Evolutionary conservation across 2,797 vertebrate genomes (phyloP), one percentile per base, ranked within the genome.

Genomic region (Scarus forsteni): DNA sequence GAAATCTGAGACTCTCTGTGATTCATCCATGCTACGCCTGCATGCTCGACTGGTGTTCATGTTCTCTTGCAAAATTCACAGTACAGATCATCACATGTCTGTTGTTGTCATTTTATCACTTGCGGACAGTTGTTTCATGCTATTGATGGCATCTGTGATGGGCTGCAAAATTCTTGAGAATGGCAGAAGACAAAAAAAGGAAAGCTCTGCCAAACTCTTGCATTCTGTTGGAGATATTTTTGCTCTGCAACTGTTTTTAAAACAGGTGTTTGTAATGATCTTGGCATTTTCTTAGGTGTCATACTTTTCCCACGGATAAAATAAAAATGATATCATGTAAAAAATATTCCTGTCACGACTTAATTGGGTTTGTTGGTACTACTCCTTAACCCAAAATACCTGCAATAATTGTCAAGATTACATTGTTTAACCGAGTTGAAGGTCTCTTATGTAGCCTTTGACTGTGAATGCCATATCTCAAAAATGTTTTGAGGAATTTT

Each of bases 1-100:
- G 87, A 62, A 87, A 91, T 89, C 81, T 75, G 79, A 91, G 87
- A 79, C 74, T 61, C 60, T 77, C 79, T 58, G 40, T 90, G 88
- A 89, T 88, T 92, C 81, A 88, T 66, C 83, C 74, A 51, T 73
- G 72, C 70, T 81, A 54, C 56, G 83, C 68, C 77, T 83, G 70
- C 78, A 84, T 73, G 69, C 85, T 71, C 65, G 55, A 77, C 73
- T 82, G 70, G n/a, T 74, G 68, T 74, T 66, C 73, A 45, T 72
- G 85, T 57, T 81, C 72, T 75, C 56, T 62, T 55, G 50, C 56
- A 71, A 70, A 60, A 70, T 84, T 76, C 79, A 72, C 59, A 11
- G 9, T 18, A 16, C 45, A 45, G 60, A 71, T 66, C 51, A 36
- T 55, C 8, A 36, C 19, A 50, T 34, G 51, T 63, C 57, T 67